Base-by-base conservation (phyloP, 2,888 invertebrate genomes). In the Ornithoptera alexandrae region DNA sequence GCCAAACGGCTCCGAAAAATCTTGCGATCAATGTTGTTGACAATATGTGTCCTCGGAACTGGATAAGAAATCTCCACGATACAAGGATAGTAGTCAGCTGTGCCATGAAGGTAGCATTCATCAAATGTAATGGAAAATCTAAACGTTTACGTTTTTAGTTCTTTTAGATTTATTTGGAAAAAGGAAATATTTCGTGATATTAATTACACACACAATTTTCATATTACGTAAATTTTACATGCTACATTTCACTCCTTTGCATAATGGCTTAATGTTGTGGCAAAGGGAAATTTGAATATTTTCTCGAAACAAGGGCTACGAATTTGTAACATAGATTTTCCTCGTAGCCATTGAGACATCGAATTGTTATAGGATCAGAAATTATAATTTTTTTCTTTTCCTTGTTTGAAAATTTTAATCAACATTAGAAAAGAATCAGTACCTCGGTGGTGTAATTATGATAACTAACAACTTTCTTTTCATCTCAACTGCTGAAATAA, bases 201-300 rank as follows among this genome's bases (percentile, higher is more conserved):
- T 20, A 56, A 56, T 56, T 20, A 56, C 56, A 56, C 53, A 53
- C 18, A 56, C 56, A 56, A 46, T 46, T 46, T 46, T 46, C 20
- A 58, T 12, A 24, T 65, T 20, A 65, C 18, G 58, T 65, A 57
- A 57, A 65, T 58, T 58, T 58, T 1, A 58, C 58, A 58, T 65
- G 58, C 58, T 58, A 65, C 58, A 65, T 65, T 65, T 65, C 56
- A 12, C 46, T 46, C 65, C 24, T 65, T 58, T 24, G 24, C 65
- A 58, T 42, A 65, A 65, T 46, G 24, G 58, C 42, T 65, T 65
- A 65, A 58, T 65, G 65, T 65, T 58, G 65, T 65, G 65, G 58
- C 65, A 65, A 65, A 36, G 18, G 42, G 58, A 58, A 65, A 65
- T 65, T 36, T 65, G 57, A 65, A 65, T 64, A 64, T 64, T 57